Percentiles rank a stretch among this genome's conserved stretches.
phyloP scores from a whole-genome alignment of 2,888 invertebrate species.

The Rapana venosa region DNA sequence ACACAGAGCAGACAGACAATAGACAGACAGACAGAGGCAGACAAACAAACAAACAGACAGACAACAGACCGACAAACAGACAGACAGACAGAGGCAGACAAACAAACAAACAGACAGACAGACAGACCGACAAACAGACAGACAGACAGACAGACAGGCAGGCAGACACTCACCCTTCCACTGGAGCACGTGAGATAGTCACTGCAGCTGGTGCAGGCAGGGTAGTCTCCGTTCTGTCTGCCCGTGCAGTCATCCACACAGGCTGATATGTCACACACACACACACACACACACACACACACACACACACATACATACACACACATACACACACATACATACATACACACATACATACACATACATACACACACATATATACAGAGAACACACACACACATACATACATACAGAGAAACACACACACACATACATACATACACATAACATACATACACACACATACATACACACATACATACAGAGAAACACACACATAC shows the following conservation, averaged over 20 bases:
- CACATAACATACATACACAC: no score
- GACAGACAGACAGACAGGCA: background rate
- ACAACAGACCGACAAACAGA: background rate
- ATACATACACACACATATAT: background rate
- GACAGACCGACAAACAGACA: background rate
- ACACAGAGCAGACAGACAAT: background rate
- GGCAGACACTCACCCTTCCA: slow-evolving; percentile 28
- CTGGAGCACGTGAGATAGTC: slow-evolving; percentile 46
- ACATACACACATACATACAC: background rate
- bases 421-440: no score
- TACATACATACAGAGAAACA: no score
- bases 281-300: background rate
- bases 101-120: slow-evolving; percentile 6
- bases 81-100: background rate
- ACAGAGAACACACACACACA: no score
- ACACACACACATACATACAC: background rate
- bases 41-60: background rate
- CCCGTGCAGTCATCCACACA: slow-evolving; percentile 39
- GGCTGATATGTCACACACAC: background rate
- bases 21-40: background rate
- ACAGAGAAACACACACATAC: no score
- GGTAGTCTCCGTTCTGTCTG: slow-evolving; percentile 47
- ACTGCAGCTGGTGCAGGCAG: slow-evolving; percentile 49
- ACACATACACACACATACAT: background rate
- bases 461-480: no score